Percentiles rank a stretch among this genome's conserved stretches.
Conservation (phyloP, 2,113 vertebrate genomes). For the Oreochromis niloticus region DNA sequence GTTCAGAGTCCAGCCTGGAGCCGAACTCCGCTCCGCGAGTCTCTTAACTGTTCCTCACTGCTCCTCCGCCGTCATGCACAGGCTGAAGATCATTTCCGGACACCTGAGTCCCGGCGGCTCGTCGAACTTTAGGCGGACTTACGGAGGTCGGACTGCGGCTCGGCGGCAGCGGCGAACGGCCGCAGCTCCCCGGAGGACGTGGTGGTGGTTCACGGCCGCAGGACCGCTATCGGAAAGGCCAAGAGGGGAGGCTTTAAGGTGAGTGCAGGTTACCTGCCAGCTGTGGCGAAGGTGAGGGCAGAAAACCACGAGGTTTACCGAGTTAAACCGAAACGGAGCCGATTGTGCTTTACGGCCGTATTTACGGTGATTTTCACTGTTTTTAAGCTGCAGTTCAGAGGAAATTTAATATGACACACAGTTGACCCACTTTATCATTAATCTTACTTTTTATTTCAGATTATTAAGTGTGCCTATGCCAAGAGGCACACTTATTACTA, state of each 20-base stretch:
- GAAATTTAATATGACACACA: background rate
- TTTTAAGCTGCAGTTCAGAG: background rate
- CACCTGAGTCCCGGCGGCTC: background rate
- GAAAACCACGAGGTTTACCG: background rate
- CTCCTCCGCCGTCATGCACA: background rate
- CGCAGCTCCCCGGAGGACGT: conserved; percentile 17
- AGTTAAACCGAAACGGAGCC: background rate
- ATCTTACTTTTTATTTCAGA: background rate
- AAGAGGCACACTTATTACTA: no score
- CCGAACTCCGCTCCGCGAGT: background rate
- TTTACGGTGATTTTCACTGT: accelerated
- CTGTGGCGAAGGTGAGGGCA: background rate
- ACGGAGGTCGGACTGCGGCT: background rate
- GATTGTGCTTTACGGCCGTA: background rate
- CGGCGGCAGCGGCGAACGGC: background rate
- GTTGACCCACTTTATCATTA: background rate
- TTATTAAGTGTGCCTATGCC: background rate
- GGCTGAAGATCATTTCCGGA: conserved; percentile 37
- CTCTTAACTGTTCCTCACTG: background rate
- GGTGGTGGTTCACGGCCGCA: conserved; percentile 51
- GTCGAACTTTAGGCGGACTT: background rate
- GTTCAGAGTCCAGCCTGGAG: background rate
- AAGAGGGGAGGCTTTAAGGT: conserved; percentile 51
- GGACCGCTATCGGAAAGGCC: conserved; percentile 41
- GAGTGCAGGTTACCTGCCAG: background rate